Percentiles rank a stretch among this genome's conserved stretches.
Conservation (phyloP, 2,888 invertebrate genomes). For the Cheilosia pagana region DNA sequence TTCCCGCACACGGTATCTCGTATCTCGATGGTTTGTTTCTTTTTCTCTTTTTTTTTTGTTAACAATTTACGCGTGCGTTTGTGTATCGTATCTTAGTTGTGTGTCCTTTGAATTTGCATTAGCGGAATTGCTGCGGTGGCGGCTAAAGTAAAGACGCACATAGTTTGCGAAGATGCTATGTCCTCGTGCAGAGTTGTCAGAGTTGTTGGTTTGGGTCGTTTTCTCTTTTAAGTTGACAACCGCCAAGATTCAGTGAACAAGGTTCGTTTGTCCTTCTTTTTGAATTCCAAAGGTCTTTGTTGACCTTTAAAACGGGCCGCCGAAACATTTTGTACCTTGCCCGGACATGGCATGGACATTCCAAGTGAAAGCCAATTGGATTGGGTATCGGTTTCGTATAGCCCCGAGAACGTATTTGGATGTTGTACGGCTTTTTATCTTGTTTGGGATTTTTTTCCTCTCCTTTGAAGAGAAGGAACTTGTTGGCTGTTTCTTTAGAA, state of each 20-base stretch:
- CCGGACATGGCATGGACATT: conserved; percentile 58
- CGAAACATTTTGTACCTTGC: conserved; percentile 3
- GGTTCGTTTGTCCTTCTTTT: conserved; percentile 32
- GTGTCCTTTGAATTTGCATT: conserved; percentile 56
- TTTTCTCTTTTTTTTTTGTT: conserved; percentile 17
- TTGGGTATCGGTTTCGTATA: background rate
- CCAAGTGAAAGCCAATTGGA: conserved; percentile 45
- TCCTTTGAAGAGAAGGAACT: background rate
- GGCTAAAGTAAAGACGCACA: conserved; percentile 41
- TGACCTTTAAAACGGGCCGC: conserved; percentile 44
- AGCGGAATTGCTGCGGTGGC: conserved; percentile 35
- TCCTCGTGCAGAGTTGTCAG: conserved; percentile 44
- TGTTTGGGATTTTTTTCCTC: background rate
- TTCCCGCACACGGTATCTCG: conserved; percentile 27
- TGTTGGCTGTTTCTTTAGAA: background rate
- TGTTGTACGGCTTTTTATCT: conserved; percentile 15
- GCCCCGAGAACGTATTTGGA: background rate
- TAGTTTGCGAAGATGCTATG: conserved; percentile 33
- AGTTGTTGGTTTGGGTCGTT: conserved; percentile 19
- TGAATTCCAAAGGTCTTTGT: conserved; percentile 10
- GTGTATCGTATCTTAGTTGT: conserved; percentile 36
- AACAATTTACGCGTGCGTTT: conserved; percentile 65
- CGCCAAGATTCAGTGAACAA: conserved; percentile 50
- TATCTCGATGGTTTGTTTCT: conserved; percentile 27
- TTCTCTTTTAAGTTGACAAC: conserved; percentile 47